phyloP scores from a whole-genome alignment of 2,797 vertebrate genomes.

The Mus caroli region DNA sequence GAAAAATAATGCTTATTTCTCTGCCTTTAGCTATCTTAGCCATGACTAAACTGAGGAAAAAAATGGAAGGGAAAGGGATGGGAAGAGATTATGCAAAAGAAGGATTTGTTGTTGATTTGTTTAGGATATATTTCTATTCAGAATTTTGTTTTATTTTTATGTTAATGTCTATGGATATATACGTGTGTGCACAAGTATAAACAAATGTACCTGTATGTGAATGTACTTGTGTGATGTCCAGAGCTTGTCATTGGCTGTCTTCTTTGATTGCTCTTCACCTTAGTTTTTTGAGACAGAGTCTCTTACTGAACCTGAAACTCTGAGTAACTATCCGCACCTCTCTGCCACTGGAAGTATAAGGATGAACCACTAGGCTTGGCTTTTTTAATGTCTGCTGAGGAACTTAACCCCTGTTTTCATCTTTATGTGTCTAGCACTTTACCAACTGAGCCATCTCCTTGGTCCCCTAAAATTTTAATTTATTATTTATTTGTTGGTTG shows the following conservation, averaged over 20 bases:
- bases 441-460: neutral
- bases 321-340: neutral
- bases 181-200: no score
- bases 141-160: slow-evolving; percentile 24
- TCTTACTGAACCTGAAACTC: neutral
- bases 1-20: neutral
- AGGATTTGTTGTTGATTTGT: neutral
- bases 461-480: neutral
- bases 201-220: neutral
- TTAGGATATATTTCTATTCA: neutral
- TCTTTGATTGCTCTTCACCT: neutral
- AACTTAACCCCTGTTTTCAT: no score
- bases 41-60: neutral
- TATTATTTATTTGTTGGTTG: neutral
- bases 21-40: neutral
- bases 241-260: neutral
- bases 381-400: neutral
- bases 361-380: neutral
- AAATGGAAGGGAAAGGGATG: neutral
- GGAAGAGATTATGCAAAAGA: neutral
- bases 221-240: neutral
- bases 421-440: neutral
- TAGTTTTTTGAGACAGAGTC: neutral
- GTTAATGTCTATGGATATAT: neutral
- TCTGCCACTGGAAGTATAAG: neutral